phyloP scores from a whole-genome alignment of 2,113 vertebrate species.

The Aspidoscelis tigris region DNA sequence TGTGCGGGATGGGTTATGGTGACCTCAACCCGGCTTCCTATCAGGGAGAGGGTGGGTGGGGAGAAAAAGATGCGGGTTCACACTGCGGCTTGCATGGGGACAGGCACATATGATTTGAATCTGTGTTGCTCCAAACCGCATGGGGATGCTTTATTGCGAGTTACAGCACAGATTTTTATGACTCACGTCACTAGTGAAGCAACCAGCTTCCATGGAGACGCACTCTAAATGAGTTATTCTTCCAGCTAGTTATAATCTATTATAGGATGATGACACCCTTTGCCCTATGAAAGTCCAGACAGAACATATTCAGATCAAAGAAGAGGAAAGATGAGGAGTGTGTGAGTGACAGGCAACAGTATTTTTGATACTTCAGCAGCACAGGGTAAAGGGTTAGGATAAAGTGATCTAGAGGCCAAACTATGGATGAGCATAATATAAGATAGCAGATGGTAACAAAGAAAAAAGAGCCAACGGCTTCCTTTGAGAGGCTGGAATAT shows the following conservation, averaged over 20 bases:
- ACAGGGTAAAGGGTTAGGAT: neutral
- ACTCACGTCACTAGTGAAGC: too few species aligned
- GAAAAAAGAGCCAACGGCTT: neutral
- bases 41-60: too few species aligned
- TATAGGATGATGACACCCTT: neutral
- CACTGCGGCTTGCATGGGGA: too few species aligned
- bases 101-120: too few species aligned
- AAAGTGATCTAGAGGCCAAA: neutral
- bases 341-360: neutral
- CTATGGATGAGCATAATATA: neutral
- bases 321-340: neutral
- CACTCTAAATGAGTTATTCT: neutral
- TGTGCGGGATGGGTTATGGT: too few species aligned
- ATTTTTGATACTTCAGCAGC: neutral
- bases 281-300: neutral
- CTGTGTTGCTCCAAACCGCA: too few species aligned
- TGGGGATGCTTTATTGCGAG: too few species aligned
- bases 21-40: too few species aligned
- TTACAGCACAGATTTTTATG: too few species aligned
- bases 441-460: neutral
- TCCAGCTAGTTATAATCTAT: neutral
- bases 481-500: neutral
- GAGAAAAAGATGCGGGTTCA: too few species aligned
- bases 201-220: too few species aligned
- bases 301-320: neutral